Conservation (phyloP, 2,888 invertebrate species). For the Mactromeris polynyma region DNA sequence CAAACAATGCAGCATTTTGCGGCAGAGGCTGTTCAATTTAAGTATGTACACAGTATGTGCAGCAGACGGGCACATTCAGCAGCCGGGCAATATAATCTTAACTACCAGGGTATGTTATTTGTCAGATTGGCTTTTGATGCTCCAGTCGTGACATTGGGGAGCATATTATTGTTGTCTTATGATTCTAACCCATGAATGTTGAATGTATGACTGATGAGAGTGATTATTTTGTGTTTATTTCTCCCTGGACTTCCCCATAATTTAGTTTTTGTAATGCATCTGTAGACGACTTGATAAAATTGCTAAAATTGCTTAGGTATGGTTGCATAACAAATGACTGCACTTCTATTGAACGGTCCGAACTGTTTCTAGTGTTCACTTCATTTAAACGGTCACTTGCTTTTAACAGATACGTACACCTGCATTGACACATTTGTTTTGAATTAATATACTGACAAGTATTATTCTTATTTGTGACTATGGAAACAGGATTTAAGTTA, state of each 20-base stretch:
- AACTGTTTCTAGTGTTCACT: no score
- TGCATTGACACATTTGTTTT: no score
- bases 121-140: conserved; percentile 12
- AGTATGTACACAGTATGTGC: background rate
- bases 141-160: background rate
- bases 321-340: no score
- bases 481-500: no score
- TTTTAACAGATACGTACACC: no score
- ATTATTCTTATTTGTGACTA: no score
- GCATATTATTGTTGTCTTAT: background rate
- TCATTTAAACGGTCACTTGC: no score
- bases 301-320: no score
- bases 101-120: conserved; percentile 22
- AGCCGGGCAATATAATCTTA: conserved; percentile 2
- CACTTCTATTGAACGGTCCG: no score
- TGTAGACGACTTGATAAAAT: background rate
- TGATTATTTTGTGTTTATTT: background rate
- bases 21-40: background rate
- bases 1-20: background rate
- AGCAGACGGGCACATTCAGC: background rate
- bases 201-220: background rate
- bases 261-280: background rate
- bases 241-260: background rate
- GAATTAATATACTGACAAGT: no score
- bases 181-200: conserved; percentile 8